phyloP scores from a whole-genome alignment of 2,113 vertebrate genomes.

The Bettongia penicillata region DNA sequence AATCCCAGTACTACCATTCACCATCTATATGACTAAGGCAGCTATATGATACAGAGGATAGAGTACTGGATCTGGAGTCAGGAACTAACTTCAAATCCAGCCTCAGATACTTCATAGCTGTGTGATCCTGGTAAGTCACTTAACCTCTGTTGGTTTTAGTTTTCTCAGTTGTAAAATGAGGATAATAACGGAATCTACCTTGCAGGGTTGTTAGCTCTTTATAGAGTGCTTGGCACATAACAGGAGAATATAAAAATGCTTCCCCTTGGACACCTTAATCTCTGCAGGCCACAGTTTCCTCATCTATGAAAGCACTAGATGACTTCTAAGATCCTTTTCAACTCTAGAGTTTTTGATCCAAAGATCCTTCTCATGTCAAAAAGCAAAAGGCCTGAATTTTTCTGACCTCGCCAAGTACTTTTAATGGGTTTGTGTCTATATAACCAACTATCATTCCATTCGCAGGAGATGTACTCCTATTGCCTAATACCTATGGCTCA shows the following conservation, averaged over 20 bases:
- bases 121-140: neutral
- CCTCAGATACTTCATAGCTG: neutral
- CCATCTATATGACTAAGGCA: neutral
- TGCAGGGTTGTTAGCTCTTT: neutral
- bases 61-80: neutral
- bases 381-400: neutral
- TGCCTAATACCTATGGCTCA: neutral
- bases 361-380: neutral
- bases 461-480: neutral
- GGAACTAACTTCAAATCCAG: neutral
- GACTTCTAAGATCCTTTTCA: neutral
- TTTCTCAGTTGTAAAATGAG: neutral
- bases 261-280: neutral
- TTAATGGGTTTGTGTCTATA: neutral
- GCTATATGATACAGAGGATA: neutral
- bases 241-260: neutral
- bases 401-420: neutral
- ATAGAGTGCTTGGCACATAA: neutral
- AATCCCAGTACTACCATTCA: neutral
- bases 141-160: neutral
- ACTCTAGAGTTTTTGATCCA: neutral
- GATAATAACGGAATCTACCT: neutral
- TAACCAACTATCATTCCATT: neutral
- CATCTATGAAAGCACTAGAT: neutral
- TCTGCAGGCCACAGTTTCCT: neutral